phyloP scores from a whole-genome alignment of 1,140 invertebrate species.

The Acarapis woodi region DNA sequence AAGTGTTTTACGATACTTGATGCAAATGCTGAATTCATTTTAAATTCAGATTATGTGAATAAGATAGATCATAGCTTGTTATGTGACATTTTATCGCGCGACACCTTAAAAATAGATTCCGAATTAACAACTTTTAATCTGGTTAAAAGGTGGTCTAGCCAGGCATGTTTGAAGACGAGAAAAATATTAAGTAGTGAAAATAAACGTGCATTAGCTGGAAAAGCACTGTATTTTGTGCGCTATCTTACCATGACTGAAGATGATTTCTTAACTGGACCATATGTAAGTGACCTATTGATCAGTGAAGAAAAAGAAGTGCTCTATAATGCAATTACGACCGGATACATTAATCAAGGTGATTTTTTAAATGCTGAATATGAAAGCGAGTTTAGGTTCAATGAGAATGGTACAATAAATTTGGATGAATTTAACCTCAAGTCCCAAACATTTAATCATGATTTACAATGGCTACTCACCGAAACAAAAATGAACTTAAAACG shows the following conservation, averaged over 20 bases:
- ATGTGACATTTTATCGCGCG: constrained; percentile 26
- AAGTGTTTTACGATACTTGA: constrained; percentile 31
- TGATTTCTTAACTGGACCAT: constrained; percentile 25
- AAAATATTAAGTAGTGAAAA: constrained; percentile 28
- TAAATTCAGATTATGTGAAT: constrained; percentile 30
- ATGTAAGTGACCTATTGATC: constrained; percentile 17
- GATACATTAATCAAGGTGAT: too few species aligned
- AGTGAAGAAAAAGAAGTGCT: constrained; percentile 16
- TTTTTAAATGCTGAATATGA: too few species aligned
- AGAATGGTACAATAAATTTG: too few species aligned
- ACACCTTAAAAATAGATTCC: constrained; percentile 15
- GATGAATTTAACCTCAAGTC: too few species aligned
- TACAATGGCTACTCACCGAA: too few species aligned
- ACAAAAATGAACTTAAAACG: too few species aligned
- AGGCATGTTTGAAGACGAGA: constrained; percentile 30
- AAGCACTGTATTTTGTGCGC: constrained; percentile 30
- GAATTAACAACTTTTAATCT: constrained; percentile 12
- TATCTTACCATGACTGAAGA: constrained; percentile 30
- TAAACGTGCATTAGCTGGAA: constrained; percentile 26
- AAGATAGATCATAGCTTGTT: constrained; percentile 28
- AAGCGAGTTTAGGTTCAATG: too few species aligned
- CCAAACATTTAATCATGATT: too few species aligned
- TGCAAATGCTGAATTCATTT: constrained; percentile 24
- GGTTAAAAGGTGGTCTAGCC: constrained; percentile 28
- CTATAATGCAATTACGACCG: constrained; percentile 11